Percentiles rank a stretch among this genome's conserved stretches.
Evolutionary conservation across 1,140 invertebrate species (phyloP).

Genomic region (Drosophila erecta): DNA sequence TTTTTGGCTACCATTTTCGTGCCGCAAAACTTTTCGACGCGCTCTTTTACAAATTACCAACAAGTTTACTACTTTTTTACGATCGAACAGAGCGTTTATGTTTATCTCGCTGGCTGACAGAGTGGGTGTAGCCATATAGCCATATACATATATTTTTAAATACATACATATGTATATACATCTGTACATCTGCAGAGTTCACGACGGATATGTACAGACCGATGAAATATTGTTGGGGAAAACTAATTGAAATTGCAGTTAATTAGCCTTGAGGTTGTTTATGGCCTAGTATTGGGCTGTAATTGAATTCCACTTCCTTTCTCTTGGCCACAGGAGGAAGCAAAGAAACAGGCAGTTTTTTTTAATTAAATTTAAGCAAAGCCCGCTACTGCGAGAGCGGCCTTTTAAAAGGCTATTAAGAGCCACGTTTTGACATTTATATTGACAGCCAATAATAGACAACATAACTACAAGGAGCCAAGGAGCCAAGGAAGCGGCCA

Average conservation of each 20-base stretch:
- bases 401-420: conserved; percentile 73
- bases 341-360: conserved; percentile 15
- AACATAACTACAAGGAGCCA: conserved; percentile 73
- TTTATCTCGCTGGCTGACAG: conserved; percentile 10
- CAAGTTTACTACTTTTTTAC: conserved; percentile 79
- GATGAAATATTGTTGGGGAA: conserved; percentile 41
- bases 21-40: conserved; percentile 83
- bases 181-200: not conserved
- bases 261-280: conserved; percentile 56
- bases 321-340: conserved; percentile 12
- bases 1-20: conserved; percentile 57
- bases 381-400: conserved; percentile 42
- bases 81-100: conserved; percentile 65
- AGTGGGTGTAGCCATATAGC: conserved; percentile 15
- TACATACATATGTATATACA: conserved; percentile 1
- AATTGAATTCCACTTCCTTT: conserved; percentile 66
- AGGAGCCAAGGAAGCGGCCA: conserved; percentile 21
- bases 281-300: conserved; percentile 23
- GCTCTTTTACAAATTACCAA: conserved; percentile 85
- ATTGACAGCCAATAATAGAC: conserved; percentile 83
- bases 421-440: conserved; percentile 79
- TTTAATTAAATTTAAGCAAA: conserved; percentile 68
- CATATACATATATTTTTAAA: no score
- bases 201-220: not conserved
- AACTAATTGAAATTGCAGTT: conserved; percentile 55